Base-by-base conservation (phyloP, 2,797 vertebrate genomes). In the Phrynocephalus vlangalii region DNA sequence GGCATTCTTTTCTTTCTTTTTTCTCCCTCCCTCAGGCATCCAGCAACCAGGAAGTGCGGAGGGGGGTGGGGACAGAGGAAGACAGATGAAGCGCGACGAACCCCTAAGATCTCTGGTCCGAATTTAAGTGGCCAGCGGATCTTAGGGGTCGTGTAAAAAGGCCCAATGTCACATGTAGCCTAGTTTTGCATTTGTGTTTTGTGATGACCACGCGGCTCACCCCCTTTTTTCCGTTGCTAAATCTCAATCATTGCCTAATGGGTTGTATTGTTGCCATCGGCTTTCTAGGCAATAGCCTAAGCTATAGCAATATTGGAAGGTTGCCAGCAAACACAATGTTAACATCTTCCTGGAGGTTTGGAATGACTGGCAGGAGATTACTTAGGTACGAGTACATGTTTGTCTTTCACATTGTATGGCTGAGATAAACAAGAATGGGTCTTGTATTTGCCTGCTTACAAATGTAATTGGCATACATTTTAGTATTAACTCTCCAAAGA, bases 381-480 rank as follows among this genome's bases (percentile, higher is more conserved):
- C 44, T 82, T 79, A 56, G 66, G 11, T 78, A 9, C 48, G 85
- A 83, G 30, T 33, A 16, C 9, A 6, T 67, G 52, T 33, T 28
- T 73, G 33, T 22, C 6, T 77, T 56, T 44, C 28, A 30, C 28
- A 52, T 86, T 71, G 26, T 8, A 63, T 73, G 50, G 82, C 60
- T 66, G 6, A 81, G 76, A 67, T 79, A 90, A 91, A 24, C 15
- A 60, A 30, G n/a, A 86, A 60, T 60, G 76, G 6, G 33, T 85
- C 30, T 66, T 83, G 79, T 78, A 50, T 71, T 20, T 85, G 24
- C 73, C 28, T 1, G 67, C 30, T 83, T 86, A 86, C 56, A 71
- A 16, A 15, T 44, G 20, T 81, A 48, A 91, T 67, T 71, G 71
- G 26, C 20, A 48, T 77, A 77, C 28, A 80, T 82, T 88, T 88